phyloP scores from a whole-genome alignment of 1,140 invertebrate species.

The Drosophila kurseongensis region DNA sequence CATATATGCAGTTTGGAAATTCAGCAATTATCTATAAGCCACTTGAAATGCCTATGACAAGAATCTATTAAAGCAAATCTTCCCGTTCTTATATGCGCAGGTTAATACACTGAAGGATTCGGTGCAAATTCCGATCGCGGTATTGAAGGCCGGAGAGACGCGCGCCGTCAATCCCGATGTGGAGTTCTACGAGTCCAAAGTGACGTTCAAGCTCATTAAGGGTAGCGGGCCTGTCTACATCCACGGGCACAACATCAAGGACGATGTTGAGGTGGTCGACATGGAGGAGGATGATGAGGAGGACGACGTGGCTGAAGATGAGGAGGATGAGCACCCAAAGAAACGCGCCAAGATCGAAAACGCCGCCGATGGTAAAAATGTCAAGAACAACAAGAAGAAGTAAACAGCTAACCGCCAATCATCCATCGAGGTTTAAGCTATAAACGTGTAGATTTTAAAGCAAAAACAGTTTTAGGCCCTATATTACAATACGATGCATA shows the following conservation, averaged over 20 bases:
- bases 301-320: slow-evolving; percentile 87
- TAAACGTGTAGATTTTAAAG: slow-evolving; percentile 71
- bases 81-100: slow-evolving; percentile 73
- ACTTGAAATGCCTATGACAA: slow-evolving; percentile 1
- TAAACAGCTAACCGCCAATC: slow-evolving; percentile 42
- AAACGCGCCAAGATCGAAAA: slow-evolving; percentile 89
- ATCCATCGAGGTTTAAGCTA: slow-evolving; percentile 63
- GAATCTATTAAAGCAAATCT: slow-evolving; percentile 17
- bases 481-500: slow-evolving; percentile 50
- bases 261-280: slow-evolving; percentile 88
- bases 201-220: slow-evolving; percentile 91
- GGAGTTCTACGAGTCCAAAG: slow-evolving; percentile 93
- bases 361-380: slow-evolving; percentile 86
- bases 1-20: no score
- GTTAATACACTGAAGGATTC: slow-evolving; percentile 93
- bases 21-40: slow-evolving; percentile 14
- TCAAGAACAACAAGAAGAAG: slow-evolving; percentile 85
- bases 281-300: slow-evolving; percentile 92
- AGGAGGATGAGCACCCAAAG: slow-evolving; percentile 88
- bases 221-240: slow-evolving; percentile 91
- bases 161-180: slow-evolving; percentile 91
- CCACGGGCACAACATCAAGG: slow-evolving; percentile 92
- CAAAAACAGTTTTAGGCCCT: slow-evolving; percentile 71
- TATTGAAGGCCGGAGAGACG: slow-evolving; percentile 91
- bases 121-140: slow-evolving; percentile 92